These are phyloP conservation scores for Machaerirhynchus nigripectus DNA, from an alignment of 2,113 vertebrate species.

Conservation along the genomic window DNA sequence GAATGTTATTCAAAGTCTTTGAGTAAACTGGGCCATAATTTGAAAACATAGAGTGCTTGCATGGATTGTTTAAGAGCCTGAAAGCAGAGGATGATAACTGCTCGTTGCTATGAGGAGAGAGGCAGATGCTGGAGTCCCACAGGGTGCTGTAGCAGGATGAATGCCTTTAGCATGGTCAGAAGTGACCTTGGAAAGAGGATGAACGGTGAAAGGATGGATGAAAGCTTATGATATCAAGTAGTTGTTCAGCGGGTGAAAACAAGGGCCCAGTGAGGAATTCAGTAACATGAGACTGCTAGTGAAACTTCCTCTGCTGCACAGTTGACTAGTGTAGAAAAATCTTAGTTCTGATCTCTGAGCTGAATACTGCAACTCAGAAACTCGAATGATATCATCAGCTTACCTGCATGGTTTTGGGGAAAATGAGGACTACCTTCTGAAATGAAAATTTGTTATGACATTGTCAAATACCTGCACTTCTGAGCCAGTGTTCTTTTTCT, in stretches of 20 bases:
- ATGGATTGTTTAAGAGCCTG: background rate
- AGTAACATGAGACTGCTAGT: background rate
- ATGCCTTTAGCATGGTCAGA: background rate
- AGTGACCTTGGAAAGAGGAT: background rate
- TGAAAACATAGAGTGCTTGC: background rate
- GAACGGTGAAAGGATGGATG: background rate
- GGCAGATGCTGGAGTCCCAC: background rate
- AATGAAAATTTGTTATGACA: background rate
- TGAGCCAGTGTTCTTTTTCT: background rate
- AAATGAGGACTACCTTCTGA: background rate
- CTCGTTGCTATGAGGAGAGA: background rate
- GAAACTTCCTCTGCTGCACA: background rate
- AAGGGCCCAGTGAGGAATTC: background rate
- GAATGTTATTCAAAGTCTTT: background rate
- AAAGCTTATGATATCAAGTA: background rate
- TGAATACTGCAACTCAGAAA: background rate
- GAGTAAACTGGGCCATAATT: background rate
- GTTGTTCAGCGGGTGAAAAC: background rate
- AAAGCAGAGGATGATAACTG: background rate
- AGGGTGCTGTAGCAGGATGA: background rate
- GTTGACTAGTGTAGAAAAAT: background rate
- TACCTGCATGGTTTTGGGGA: background rate
- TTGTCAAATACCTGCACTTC: background rate
- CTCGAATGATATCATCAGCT: background rate
- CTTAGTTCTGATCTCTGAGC: background rate